phyloP scores from a whole-genome alignment of 2,113 vertebrate species.

The Chionomys nivalis region DNA sequence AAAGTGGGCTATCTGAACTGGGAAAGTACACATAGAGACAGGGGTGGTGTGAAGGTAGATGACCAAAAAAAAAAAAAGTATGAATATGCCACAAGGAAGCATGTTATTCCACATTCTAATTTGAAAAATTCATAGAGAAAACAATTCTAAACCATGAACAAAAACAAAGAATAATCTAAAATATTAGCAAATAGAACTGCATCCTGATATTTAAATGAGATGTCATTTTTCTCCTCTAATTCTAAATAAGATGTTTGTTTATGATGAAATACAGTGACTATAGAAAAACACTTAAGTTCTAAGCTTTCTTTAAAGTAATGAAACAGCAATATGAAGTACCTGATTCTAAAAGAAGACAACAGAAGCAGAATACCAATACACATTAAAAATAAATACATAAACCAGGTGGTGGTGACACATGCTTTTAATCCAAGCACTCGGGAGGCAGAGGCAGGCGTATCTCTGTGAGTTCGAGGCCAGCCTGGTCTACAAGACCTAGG shows the following conservation, averaged over 20 bases:
- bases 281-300: neutral
- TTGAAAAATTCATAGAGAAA: neutral
- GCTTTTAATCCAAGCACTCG: too few species aligned
- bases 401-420: too few species aligned
- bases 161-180: neutral
- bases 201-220: constrained; percentile 21
- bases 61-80: neutral
- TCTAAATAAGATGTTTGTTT: neutral
- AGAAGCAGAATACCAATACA: neutral
- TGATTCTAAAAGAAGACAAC: neutral
- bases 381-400: neutral
- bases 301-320: constrained; percentile 17
- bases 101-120: neutral
- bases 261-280: neutral
- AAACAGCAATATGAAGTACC: neutral
- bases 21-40: neutral
- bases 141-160: neutral
- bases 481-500: too few species aligned
- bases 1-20: neutral
- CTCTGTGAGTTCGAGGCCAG: too few species aligned
- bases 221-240: neutral
- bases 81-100: neutral
- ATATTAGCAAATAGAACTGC: neutral
- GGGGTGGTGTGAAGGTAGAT: neutral
- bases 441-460: too few species aligned